Evolutionary conservation across 2,888 invertebrate species (phyloP).

Genomic region (Anoncus sp.): DNA sequence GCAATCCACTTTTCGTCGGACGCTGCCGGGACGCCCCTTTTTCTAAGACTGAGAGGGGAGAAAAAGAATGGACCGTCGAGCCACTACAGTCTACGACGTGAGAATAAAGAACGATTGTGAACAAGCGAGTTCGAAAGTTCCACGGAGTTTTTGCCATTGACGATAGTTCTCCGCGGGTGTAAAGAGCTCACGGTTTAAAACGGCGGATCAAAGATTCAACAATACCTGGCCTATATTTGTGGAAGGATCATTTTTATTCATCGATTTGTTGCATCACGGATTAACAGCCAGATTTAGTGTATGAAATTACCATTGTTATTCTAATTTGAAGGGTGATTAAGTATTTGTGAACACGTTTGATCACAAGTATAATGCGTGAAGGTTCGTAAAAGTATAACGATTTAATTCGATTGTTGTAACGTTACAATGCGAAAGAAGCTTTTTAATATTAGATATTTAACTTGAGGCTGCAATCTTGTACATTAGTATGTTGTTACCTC

Average conservation of each 20-base stretch:
- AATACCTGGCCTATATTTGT: slow-evolving; percentile 8
- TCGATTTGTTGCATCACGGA: slow-evolving; percentile 5
- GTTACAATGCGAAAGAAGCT: too few relatives aligned
- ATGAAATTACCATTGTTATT: too few relatives aligned
- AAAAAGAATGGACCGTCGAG: slow-evolving; percentile 27
- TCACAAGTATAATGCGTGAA: too few relatives aligned
- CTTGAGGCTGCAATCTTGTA: too few relatives aligned
- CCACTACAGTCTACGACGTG: not conserved
- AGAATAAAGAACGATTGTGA: slow-evolving; percentile 37
- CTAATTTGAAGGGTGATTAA: too few relatives aligned
- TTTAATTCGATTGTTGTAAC: too few relatives aligned
- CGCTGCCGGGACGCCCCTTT: slow-evolving; percentile 26
- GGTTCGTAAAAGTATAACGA: too few relatives aligned
- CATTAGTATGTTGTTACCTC: too few relatives aligned
- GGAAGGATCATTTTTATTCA: not conserved
- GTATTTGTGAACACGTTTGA: too few relatives aligned
- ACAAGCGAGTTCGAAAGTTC: slow-evolving; percentile 38
- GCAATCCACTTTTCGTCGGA: slow-evolving; percentile 69
- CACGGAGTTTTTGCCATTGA: slow-evolving; percentile 16
- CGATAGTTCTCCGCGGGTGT: slow-evolving; percentile 27
- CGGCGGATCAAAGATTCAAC: not conserved
- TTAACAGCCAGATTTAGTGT: not conserved
- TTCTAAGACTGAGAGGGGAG: slow-evolving; percentile 16
- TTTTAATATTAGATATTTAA: too few relatives aligned
- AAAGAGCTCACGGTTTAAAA: not conserved